A percentile compares a stretch with the other conserved stretches of the same genome.
Conservation (phyloP, 2,888 invertebrate genomes). For the Ryuthela nishihirai region DNA sequence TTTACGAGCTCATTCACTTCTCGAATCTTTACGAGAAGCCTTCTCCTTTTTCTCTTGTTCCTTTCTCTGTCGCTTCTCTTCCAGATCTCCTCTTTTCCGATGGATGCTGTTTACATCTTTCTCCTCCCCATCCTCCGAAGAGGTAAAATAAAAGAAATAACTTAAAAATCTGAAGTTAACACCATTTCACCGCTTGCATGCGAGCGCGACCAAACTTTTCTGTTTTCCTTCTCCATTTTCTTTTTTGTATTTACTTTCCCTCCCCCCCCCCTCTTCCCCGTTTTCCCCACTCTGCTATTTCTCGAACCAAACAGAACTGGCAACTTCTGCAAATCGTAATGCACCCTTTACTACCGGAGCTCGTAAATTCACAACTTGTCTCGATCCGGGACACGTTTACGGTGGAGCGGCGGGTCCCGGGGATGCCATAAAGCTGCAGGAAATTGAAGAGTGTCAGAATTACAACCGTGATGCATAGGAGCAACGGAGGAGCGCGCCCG, state of each 20-base stretch:
- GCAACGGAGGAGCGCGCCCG: slow-evolving; percentile 7
- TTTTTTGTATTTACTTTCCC: not conserved
- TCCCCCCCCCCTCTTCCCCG: not conserved
- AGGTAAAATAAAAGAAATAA: too few species aligned
- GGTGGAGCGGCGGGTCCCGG: slow-evolving; percentile 28
- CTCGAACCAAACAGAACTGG: not conserved
- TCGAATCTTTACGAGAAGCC: too few species aligned
- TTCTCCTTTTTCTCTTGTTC: too few species aligned
- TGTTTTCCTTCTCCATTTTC: not conserved
- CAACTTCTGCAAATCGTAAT: slow-evolving; percentile 9
- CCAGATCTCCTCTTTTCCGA: too few species aligned
- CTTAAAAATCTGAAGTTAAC: too few species aligned
- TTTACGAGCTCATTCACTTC: too few species aligned
- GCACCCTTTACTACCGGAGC: slow-evolving; percentile 32
- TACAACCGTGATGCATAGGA: slow-evolving; percentile 35
- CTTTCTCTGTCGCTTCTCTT: too few species aligned
- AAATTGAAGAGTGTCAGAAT: slow-evolving; percentile 39
- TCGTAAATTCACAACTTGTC: slow-evolving; percentile 34
- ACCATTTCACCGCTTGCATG: too few species aligned
- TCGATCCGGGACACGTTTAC: slow-evolving; percentile 29
- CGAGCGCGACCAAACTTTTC: too few species aligned
- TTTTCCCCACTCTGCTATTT: not conserved
- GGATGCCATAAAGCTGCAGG: slow-evolving; percentile 36
- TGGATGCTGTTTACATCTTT: too few species aligned
- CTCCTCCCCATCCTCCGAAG: too few species aligned